Evolutionary conservation across 2,797 vertebrate genomes (phyloP).

Genomic region (Spondyliosoma cantharus): DNA sequence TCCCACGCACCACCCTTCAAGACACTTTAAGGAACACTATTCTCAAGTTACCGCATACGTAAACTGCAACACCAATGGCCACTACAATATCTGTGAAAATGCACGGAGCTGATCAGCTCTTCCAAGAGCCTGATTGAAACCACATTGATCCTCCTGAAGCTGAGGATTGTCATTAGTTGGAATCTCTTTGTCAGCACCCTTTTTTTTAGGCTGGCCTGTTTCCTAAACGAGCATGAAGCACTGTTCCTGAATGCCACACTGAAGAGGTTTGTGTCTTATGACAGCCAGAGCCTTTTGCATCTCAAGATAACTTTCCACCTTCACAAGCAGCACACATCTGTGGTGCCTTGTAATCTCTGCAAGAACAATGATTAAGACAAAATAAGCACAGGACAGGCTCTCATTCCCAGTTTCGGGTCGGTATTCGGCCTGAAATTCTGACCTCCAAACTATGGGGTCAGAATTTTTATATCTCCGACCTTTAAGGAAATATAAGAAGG

Average conservation of each 20-base stretch:
- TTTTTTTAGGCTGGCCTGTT: conserved; percentile 12
- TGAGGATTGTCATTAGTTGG: background rate
- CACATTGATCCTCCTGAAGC: background rate
- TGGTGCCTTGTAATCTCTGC: background rate
- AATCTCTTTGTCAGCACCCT: background rate
- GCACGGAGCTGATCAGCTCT: background rate
- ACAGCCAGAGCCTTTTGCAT: conserved; percentile 19
- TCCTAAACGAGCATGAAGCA: conserved; percentile 4
- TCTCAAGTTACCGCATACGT: background rate
- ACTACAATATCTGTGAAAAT: background rate
- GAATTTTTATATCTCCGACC: too few relatives aligned
- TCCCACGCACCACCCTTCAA: background rate
- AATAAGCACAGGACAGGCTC: too few relatives aligned
- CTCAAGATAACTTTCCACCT: conserved; percentile 1
- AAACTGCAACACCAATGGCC: background rate
- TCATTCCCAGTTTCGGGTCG: too few relatives aligned
- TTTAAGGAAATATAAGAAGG: too few relatives aligned
- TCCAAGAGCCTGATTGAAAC: background rate
- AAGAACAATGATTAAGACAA: too few relatives aligned
- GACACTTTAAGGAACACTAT: background rate
- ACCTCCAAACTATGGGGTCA: too few relatives aligned
- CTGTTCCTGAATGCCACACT: conserved; percentile 40
- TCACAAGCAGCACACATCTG: background rate
- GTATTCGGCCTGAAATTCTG: too few relatives aligned
- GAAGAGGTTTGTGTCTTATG: conserved; percentile 18